Conservation (phyloP, 2,797 vertebrate genomes). For the Sebastes minor region DNA sequence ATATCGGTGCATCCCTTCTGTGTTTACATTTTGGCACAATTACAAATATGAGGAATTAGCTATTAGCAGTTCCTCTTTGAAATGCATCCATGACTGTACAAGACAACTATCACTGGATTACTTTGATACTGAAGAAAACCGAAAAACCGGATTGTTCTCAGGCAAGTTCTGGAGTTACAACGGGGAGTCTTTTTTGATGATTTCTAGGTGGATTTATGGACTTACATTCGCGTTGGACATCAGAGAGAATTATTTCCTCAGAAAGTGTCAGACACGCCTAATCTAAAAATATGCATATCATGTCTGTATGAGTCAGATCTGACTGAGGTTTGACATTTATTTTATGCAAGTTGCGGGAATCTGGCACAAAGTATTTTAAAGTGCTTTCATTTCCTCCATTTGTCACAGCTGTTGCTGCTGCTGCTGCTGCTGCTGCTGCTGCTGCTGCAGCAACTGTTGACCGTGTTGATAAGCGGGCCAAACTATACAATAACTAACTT, state of each 20-base stretch:
- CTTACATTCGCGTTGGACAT: not conserved
- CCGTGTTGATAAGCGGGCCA: too few species aligned
- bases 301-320: not conserved
- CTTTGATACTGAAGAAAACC: not conserved
- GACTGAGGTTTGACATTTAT: not conserved
- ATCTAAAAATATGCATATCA: not conserved
- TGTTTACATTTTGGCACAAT: not conserved
- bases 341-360: not conserved
- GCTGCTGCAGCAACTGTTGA: not conserved
- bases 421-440: not conserved
- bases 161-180: not conserved
- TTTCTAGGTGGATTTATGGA: not conserved
- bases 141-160: not conserved
- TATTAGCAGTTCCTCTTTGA: not conserved
- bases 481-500: not conserved
- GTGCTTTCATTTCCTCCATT: not conserved
- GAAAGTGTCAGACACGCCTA: not conserved
- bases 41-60: not conserved
- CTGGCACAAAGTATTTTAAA: not conserved
- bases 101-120: not conserved
- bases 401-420: not conserved
- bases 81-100: too few species aligned
- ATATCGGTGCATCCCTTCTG: too few species aligned
- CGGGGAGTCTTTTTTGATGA: not conserved
- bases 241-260: not conserved